These are phyloP conservation scores for Phaethon lepturus DNA, from an alignment of 2,113 vertebrate species.

Conservation along the genomic window DNA sequence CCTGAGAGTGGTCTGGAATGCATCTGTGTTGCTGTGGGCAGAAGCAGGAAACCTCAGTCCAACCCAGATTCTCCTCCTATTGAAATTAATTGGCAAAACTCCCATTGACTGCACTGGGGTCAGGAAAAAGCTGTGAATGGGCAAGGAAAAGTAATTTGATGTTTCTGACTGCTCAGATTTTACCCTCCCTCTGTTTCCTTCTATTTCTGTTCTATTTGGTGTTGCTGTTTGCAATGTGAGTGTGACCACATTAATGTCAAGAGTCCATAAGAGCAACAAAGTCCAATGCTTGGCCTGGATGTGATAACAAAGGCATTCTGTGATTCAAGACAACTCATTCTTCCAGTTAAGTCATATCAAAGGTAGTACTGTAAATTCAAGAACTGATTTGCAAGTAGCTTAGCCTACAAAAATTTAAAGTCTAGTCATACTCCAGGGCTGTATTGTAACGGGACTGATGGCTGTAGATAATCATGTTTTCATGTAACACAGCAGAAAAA, in stretches of 20 bases:
- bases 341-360: not conserved
- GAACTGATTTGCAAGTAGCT: not conserved
- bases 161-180: not conserved
- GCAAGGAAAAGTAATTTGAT: not conserved
- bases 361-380: not conserved
- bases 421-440: not conserved
- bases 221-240: not conserved
- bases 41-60: conserved; percentile 4
- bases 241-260: not conserved
- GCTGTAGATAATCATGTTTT: not conserved
- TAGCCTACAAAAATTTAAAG: not conserved
- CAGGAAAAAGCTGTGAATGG: not conserved
- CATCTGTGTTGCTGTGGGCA: not conserved
- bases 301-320: not conserved
- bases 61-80: not conserved
- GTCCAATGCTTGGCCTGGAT: not conserved
- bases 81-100: not conserved
- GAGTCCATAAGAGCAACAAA: not conserved
- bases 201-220: not conserved
- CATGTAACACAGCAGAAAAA: not conserved
- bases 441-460: not conserved
- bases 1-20: not conserved
- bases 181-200: not conserved
- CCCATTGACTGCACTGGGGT: not conserved
- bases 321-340: not conserved